Evolutionary conservation across 1,140 invertebrate genomes (phyloP), one percentile per base, ranked within the genome.

Genomic region (Leptinotarsa undecemlineata): DNA sequence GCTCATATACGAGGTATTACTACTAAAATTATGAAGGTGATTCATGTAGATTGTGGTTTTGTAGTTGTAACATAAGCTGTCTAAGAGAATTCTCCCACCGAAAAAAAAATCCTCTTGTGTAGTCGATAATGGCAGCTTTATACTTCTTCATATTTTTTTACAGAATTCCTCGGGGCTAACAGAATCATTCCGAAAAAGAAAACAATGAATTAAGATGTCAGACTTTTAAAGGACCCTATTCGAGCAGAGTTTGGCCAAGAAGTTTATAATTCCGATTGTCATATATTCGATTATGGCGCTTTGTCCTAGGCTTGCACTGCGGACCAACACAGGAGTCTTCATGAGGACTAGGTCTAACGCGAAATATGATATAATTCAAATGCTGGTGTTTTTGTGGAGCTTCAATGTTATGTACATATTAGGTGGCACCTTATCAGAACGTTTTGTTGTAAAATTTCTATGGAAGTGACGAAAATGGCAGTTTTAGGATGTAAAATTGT

Each of bases 401-500:
- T 70, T 70, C 51, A 70, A 70, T 57, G 57, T 70, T 23, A 68
- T 70, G 68, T 70, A 70, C 68, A 68, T 48, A 70, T 70, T 70
- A 60, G 68, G 68, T 70, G 68, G 68, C 68, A 70, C 68, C 47
- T 70, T 60, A 48, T 70, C 5, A 48, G 14, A 70, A 23, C 20
- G 33, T 70, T 57, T 70, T 42, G 33, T 70, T 48, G 48, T 57
- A 57, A 57, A 57, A 57, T 57, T 57, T 17, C n/a, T 15, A 15
- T 57, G n/a, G 15, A 19, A 57, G 4, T 19, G 51, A 57, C n/a
- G 51, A 57, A 57, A 8, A n/a, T 15, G 33, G 33, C 51, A 57
- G 15, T 57, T 17, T 57, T 17, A 57, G 51, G 6, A 57, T 57
- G 51, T 57, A 57, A 57, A 19, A 42, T 48, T 68, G 33, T 68